phyloP scores from a whole-genome alignment of 2,888 invertebrate genomes.

The Epirrhoe alternata region DNA sequence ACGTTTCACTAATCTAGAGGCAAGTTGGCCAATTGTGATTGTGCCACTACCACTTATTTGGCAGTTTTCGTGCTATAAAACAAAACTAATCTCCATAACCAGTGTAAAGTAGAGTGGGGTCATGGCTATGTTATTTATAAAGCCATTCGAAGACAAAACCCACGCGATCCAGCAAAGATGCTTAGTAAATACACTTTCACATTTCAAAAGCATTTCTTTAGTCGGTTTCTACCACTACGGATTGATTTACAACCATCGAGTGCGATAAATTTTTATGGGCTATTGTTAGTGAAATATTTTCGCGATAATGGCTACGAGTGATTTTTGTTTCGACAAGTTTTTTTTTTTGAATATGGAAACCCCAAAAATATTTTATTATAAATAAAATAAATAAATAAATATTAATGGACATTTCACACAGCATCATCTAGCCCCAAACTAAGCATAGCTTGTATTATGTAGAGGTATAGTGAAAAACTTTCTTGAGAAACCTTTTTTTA shows the following conservation, averaged over 20 bases:
- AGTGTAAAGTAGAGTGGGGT: slow-evolving; percentile 25
- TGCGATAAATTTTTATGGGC: slow-evolving; percentile 39
- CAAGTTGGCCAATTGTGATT: slow-evolving; percentile 2
- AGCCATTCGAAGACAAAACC: slow-evolving; percentile 20
- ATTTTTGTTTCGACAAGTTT: slow-evolving; percentile 5
- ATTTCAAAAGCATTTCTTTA: slow-evolving; percentile 32
- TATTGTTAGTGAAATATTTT: slow-evolving; percentile 43
- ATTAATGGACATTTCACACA: too few species aligned
- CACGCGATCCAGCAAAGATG: slow-evolving; percentile 23
- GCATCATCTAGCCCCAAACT: too few species aligned
- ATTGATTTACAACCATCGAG: slow-evolving; percentile 33
- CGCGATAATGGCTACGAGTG: slow-evolving; percentile 28
- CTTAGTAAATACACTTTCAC: slow-evolving; percentile 32
- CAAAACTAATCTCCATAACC: slow-evolving; percentile 31
- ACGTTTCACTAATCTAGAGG: neutral
- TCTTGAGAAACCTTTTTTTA: too few species aligned
- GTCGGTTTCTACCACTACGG: slow-evolving; percentile 30
- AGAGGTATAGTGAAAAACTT: too few species aligned
- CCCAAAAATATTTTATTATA: too few species aligned
- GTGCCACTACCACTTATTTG: slow-evolving; percentile 13
- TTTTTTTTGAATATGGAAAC: neutral
- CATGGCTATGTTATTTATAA: slow-evolving; percentile 26
- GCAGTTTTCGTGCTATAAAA: slow-evolving; percentile 5
- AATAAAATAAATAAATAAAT: too few species aligned
- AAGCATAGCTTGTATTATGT: too few species aligned